Evolutionary conservation across 2,888 invertebrate genomes (phyloP), one percentile per base, ranked within the genome.

Genomic region (Nephrotoma appendiculata): DNA sequence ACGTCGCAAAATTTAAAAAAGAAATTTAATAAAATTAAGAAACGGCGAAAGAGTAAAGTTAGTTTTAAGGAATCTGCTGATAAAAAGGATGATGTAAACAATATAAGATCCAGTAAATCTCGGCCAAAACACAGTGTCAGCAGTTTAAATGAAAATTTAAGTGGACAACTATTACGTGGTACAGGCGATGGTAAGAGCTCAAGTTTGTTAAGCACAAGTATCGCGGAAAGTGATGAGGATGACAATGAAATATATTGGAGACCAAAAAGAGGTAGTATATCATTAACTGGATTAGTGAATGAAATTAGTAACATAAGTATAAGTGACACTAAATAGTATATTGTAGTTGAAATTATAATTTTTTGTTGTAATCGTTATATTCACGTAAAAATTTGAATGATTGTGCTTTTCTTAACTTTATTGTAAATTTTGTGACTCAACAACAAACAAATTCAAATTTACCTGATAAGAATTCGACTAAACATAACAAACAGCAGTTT

Each of bases 261-360:
- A 2, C 88, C 88, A 15, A 88, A 88, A 86, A 86, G 88, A 9
- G 88, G 88, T 19, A 88, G 88, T 57, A 87, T 88, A 85, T 84
- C 88, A 43, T 85, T 88, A 31, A 87, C 88, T 4, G 88, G 87
- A 31, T 48, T 88, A 19, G 57, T 87, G 3, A 86, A 86, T 31
- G 88, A 88, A 86, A 43, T 88, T 9, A 71, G 11, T 71, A 71
- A 11, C 19, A 71, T 31, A 31, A 71, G 31, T 71, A 71, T 71
- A 71, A 71, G 71, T 71, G 71, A 71, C 9, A 71, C 31, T 31
- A 71, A 71, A 71, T 71, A 71, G 71, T 31, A 31, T 19, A 19
- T 31, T 71, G 31, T 71, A 71, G 31, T 6, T 71, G 19, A 9
- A 31, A 31, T 2, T 31, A 31, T 31, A 31, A 31, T 31, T 31